Evolutionary conservation across 2,113 vertebrate genomes (phyloP), one percentile per base, ranked within the genome.

Genomic region (Aptenodytes forsteri): DNA sequence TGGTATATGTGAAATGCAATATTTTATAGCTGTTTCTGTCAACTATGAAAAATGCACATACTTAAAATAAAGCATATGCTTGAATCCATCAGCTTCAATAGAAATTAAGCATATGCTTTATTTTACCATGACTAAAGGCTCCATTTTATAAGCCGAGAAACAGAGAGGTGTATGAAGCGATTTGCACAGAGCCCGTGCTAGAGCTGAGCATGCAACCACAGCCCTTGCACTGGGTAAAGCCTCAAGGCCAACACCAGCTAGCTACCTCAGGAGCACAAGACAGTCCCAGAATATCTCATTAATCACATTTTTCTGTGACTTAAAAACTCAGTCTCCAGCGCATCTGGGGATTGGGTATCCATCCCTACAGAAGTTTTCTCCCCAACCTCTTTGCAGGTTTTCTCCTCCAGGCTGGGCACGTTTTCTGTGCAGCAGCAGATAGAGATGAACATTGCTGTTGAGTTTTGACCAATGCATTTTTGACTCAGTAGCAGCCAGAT

Each of bases 1-100:
- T 2, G 34, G 2, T 4, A 0, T 0, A 0, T 3, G 76, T 5
- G 23, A 47, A 34, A 11, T 0, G 1, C 50, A 23, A 0, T 0
- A 1, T 19, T 11, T 7, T 13, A 19, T 0, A 1, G 67, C 56
- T 38, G 47, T 7, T 36, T 4, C 90, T 72, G 86, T 7, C 86
- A 72, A 25, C 76, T 16, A 11, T 36, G 87, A 90, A 7, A 59
- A 80, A 90, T n/a, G 47, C 1, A 2, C 15, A 0, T 29, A 9
- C 79, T 90, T 64, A 13, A 20, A 34, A 6, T 0, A 4, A 54
- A 66, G 50, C 21, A 21, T 19, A 6, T 49, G 36, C 72, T 81
- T 4, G 1, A 40, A 84, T 78, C 81, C 87, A 29, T 87, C 84
- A 76, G 64, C 89, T 62, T 25, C 83, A 40, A 4, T 5, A 40